phyloP scores from a whole-genome alignment of 2,797 vertebrate genomes.

The Pseudomugil gertrudae region DNA sequence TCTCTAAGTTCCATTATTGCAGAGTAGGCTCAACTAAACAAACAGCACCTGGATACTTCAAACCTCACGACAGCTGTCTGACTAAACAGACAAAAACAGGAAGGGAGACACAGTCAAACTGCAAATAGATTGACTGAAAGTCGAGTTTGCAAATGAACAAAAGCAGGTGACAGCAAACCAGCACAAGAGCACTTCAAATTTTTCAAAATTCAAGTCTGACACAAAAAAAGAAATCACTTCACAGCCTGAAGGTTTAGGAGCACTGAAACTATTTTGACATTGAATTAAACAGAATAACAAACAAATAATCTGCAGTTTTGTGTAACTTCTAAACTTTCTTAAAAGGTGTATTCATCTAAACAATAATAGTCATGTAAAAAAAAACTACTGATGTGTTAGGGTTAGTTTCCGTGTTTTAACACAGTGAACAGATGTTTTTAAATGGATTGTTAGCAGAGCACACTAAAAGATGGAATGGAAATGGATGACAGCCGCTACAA shows the following conservation, averaged over 20 bases:
- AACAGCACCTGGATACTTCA: constrained; percentile 75
- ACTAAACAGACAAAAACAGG: constrained; percentile 44
- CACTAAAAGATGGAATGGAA: constrained; percentile 11
- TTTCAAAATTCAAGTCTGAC: constrained; percentile 21
- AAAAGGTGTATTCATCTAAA: constrained; percentile 1
- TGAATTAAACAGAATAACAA: constrained; percentile 6
- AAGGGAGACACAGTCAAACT: constrained; percentile 47
- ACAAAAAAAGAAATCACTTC: not conserved
- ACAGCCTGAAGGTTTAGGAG: constrained; percentile 5
- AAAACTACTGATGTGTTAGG: constrained; percentile 1
- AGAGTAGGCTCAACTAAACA: constrained; percentile 56
- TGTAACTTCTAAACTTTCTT: not conserved
- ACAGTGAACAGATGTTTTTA: no score
- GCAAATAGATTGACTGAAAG: constrained; percentile 56
- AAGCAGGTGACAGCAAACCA: constrained; percentile 30
- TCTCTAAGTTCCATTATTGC: constrained; percentile 53
- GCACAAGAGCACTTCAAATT: constrained; percentile 14
- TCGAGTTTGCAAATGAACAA: constrained; percentile 36
- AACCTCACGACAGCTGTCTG: constrained; percentile 65
- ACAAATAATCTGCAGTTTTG: constrained; percentile 1
- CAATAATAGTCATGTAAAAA: not conserved
- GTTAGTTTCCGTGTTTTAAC: constrained; percentile 5
- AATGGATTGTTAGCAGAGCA: constrained; percentile 25
- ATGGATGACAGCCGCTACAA: constrained; percentile 13
- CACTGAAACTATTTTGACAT: constrained; percentile 6